Evolutionary conservation across 2,113 vertebrate genomes (phyloP).

Genomic region (Tichodroma muraria): DNA sequence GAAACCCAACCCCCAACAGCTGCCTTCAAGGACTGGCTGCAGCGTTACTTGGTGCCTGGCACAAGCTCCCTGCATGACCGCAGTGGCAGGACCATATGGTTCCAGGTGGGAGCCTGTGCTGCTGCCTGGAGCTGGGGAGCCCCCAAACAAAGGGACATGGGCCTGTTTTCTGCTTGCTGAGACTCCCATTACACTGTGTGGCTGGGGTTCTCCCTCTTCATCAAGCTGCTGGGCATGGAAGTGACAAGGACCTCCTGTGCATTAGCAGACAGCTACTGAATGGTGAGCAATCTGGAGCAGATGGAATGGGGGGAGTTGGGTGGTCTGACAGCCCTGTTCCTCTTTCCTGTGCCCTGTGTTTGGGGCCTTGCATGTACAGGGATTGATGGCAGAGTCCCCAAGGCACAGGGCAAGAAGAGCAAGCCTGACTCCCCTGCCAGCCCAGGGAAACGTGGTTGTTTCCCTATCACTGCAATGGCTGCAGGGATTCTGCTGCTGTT

Average conservation of each 20-base stretch:
- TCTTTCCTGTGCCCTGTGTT: not conserved
- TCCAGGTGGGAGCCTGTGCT: conserved; percentile 71
- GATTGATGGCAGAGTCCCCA: not conserved
- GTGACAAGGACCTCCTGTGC: not conserved
- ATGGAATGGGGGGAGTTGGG: not conserved
- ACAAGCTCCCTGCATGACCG: conserved; percentile 82
- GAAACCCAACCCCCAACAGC: too few species aligned
- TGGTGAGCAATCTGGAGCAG: not conserved
- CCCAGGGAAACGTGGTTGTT: not conserved
- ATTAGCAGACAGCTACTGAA: not conserved
- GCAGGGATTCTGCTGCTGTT: not conserved
- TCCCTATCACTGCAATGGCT: not conserved
- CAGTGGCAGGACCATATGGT: conserved; percentile 89
- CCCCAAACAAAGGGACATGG: not conserved
- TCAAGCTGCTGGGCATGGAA: not conserved
- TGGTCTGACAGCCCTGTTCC: not conserved
- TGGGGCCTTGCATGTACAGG: not conserved
- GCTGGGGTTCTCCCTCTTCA: not conserved
- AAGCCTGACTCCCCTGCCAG: rapidly evolving
- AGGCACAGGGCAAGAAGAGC: not conserved
- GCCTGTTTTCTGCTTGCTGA: not conserved
- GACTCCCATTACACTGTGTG: rapidly evolving
- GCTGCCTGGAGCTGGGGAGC: not conserved
- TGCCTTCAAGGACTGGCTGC: conserved; percentile 78
- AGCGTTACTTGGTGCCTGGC: conserved; percentile 81